Evolutionary conservation across 1,140 invertebrate species (phyloP).

Genomic region (Drusus annulatus): DNA sequence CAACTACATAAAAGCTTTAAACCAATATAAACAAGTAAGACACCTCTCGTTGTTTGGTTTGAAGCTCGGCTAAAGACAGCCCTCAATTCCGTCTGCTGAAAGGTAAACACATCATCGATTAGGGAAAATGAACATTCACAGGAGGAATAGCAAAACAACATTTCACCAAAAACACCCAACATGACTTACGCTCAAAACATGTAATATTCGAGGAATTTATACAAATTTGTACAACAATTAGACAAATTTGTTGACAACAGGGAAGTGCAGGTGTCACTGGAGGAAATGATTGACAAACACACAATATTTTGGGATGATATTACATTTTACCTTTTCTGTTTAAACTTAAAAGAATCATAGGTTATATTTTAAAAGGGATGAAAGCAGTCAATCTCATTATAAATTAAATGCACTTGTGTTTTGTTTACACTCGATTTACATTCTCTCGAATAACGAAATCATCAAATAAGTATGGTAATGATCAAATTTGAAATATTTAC

Average conservation of each 20-base stretch:
- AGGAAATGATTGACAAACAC: conserved; percentile 27
- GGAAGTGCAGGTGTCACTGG: conserved; percentile 29
- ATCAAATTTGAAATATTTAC: conserved; percentile 41
- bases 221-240: background rate
- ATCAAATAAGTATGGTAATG: too few species aligned
- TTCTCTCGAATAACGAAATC: too few species aligned
- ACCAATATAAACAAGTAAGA: conserved; percentile 11
- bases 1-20: too few species aligned
- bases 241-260: conserved; percentile 1
- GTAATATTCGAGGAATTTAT: background rate
- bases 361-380: too few species aligned
- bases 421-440: too few species aligned
- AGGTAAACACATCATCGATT: conserved; percentile 55
- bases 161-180: conserved; percentile 24
- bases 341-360: too few species aligned
- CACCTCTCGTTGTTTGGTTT: conserved; percentile 17
- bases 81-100: conserved; percentile 57
- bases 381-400: too few species aligned
- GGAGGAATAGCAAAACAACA: conserved; percentile 23
- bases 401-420: too few species aligned
- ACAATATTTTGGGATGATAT: background rate
- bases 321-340: too few species aligned
- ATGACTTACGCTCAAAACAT: conserved; percentile 17
- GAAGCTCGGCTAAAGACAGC: conserved; percentile 11
- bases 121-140: conserved; percentile 44